Percentiles rank a stretch among this genome's conserved stretches.
These are phyloP conservation scores for Squalus acanthias DNA, from an alignment of 2,797 vertebrate genomes.

Conservation along the genomic window DNA sequence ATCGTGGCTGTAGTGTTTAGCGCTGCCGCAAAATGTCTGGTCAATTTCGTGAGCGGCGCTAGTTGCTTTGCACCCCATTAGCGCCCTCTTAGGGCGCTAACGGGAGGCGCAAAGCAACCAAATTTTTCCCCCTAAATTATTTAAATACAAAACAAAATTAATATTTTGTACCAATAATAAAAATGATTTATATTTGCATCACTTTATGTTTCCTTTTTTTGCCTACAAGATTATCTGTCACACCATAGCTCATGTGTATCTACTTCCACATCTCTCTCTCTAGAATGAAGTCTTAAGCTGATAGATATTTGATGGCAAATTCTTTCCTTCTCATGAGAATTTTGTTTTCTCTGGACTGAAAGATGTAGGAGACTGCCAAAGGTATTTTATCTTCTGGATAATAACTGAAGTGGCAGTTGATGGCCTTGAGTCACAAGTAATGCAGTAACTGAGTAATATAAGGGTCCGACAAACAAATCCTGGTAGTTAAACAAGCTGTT, in stretches of 20 bases:
- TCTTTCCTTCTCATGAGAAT: background rate
- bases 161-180: background rate
- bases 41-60: too few relatives aligned
- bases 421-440: constrained; percentile 4
- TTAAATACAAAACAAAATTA: background rate
- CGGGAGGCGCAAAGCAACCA: too few relatives aligned
- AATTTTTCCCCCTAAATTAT: background rate
- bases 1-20: too few relatives aligned
- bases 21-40: too few relatives aligned
- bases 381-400: background rate
- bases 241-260: background rate
- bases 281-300: background rate
- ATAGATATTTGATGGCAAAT: background rate
- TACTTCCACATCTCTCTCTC: background rate
- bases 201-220: background rate
- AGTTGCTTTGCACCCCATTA: too few relatives aligned
- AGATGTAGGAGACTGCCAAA: background rate
- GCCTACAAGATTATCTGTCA: background rate
- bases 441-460: background rate
- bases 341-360: background rate
- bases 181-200: background rate
- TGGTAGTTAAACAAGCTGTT: background rate
- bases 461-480: background rate
- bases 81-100: too few relatives aligned
- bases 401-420: background rate